phyloP scores from a whole-genome alignment of 2,797 vertebrate species.

The Onychomys torridus region DNA sequence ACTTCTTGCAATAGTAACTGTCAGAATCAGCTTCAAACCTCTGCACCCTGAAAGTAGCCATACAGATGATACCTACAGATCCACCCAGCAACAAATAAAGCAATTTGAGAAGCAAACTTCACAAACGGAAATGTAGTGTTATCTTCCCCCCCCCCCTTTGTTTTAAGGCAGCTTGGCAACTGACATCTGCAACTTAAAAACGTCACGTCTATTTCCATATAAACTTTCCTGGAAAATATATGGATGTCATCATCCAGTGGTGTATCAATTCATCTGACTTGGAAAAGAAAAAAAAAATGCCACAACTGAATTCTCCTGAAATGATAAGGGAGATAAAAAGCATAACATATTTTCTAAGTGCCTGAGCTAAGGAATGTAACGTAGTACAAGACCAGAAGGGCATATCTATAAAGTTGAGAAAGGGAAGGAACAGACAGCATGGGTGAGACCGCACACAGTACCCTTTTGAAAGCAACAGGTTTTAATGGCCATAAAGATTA shows the following conservation, averaged over 20 bases:
- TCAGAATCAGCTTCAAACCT: slow-evolving; percentile 59
- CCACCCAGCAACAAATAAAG: slow-evolving; percentile 55
- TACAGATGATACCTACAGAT: slow-evolving; percentile 10
- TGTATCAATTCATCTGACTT: slow-evolving; percentile 63
- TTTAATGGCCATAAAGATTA: slow-evolving; percentile 77
- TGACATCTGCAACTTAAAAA: slow-evolving; percentile 69
- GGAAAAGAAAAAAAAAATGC: slow-evolving; percentile 52
- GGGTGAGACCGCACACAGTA: not conserved
- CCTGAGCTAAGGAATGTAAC: slow-evolving; percentile 83
- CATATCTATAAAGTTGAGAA: slow-evolving; percentile 49
- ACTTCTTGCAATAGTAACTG: slow-evolving; percentile 21
- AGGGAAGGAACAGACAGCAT: slow-evolving; percentile 7
- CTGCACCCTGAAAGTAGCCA: slow-evolving; percentile 54
- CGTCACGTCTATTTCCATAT: not conserved
- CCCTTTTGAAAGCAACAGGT: slow-evolving; percentile 47
- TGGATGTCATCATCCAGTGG: slow-evolving; percentile 70
- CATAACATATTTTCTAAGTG: slow-evolving; percentile 84
- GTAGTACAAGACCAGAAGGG: slow-evolving; percentile 78
- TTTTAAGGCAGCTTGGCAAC: slow-evolving; percentile 74
- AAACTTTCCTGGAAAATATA: slow-evolving; percentile 70
- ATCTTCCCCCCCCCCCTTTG: not conserved
- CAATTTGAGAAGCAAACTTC: slow-evolving; percentile 53
- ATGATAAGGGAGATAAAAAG: slow-evolving; percentile 17
- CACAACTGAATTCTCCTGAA: slow-evolving; percentile 65
- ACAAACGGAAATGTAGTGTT: slow-evolving; percentile 49